Evolutionary conservation across 2,113 vertebrate species (phyloP).

Genomic region (Lonchura striata): DNA sequence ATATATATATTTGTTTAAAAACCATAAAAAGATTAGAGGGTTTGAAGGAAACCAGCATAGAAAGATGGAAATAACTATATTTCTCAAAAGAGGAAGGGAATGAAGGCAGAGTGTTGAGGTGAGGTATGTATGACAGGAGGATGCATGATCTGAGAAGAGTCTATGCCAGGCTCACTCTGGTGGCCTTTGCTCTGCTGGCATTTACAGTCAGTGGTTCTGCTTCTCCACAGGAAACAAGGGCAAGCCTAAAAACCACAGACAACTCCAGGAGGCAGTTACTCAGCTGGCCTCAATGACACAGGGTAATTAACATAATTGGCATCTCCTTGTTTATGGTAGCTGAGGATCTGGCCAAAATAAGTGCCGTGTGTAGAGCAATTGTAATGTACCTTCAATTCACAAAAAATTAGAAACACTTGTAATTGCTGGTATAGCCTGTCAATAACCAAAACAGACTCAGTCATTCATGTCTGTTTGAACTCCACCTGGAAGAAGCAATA

Average conservation of each 20-base stretch:
- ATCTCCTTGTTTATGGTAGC: background rate
- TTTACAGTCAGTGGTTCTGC: background rate
- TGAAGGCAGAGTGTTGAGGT: background rate
- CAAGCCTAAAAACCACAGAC: background rate
- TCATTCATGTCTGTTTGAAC: background rate
- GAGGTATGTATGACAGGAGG: background rate
- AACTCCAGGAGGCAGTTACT: background rate
- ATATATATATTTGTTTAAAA: background rate
- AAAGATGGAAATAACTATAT: background rate
- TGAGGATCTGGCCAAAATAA: background rate
- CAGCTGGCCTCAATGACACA: background rate
- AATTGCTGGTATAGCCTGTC: background rate
- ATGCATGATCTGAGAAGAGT: background rate
- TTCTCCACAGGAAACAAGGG: background rate
- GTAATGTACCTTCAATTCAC: background rate
- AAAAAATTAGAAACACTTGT: background rate
- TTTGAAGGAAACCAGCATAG: background rate
- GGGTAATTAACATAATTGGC: background rate
- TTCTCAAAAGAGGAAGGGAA: background rate
- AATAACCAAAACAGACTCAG: background rate
- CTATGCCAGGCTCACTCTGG: background rate
- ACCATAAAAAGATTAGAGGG: rapidly evolving
- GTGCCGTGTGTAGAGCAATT: background rate
- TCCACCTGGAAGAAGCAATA: background rate
- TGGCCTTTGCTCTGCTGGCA: background rate